Percentiles rank a stretch among this genome's conserved stretches.
These are phyloP conservation scores for Brachirus orientalis DNA, from an alignment of 2,113 vertebrate species.

Conservation along the genomic window DNA sequence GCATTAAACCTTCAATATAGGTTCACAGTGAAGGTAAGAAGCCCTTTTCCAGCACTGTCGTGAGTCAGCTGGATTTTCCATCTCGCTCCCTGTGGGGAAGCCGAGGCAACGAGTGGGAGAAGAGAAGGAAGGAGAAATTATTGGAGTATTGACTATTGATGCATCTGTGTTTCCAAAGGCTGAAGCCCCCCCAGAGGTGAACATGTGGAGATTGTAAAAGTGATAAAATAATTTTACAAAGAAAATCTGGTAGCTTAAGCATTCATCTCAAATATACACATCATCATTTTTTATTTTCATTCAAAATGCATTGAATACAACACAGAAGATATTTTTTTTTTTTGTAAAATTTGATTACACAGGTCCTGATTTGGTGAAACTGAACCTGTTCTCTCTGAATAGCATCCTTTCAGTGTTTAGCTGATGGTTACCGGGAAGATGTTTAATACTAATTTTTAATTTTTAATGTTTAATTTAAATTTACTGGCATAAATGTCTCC, in stretches of 20 bases:
- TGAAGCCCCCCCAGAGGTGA: conserved; percentile 1
- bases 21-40: conserved; percentile 12
- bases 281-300: background rate
- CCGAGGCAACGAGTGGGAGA: conserved; percentile 35
- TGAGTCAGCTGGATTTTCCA: conserved; percentile 59
- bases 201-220: conserved; percentile 8
- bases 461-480: too few relatives aligned
- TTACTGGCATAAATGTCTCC: conserved; percentile 38
- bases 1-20: background rate
- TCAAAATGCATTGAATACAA: background rate
- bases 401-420: conserved; percentile 19
- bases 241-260: conserved; percentile 1
- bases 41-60: background rate
- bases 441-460: conserved; percentile 44
- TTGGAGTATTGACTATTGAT: conserved; percentile 31
- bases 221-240: conserved; percentile 6
- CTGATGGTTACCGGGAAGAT: conserved; percentile 22
- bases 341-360: background rate
- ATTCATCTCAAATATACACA: background rate
- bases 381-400: conserved; percentile 12
- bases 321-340: background rate
- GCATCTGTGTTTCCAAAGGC: conserved; percentile 27
- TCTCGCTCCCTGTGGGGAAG: conserved; percentile 40
- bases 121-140: conserved; percentile 12
- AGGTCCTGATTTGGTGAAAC: conserved; percentile 8